These are phyloP conservation scores for Stenchaetothrips biformis DNA, from an alignment of 2,888 invertebrate genomes.

Conservation along the genomic window DNA sequence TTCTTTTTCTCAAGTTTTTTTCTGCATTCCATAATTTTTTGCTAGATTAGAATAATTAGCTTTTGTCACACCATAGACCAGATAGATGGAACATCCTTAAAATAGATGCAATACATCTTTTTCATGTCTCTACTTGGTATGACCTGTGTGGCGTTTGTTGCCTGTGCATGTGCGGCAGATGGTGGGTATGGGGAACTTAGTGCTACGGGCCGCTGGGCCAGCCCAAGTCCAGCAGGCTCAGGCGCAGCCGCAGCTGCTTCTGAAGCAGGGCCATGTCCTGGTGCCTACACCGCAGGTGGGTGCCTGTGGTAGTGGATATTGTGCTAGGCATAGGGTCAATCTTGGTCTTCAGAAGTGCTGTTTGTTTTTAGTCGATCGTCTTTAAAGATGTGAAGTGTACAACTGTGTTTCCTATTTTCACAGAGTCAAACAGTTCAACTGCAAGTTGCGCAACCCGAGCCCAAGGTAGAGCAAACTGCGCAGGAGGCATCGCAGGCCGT, in stretches of 20 bases:
- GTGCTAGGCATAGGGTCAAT: slow-evolving; percentile 40
- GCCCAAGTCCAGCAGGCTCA: slow-evolving; percentile 54
- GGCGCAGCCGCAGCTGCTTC: neutral
- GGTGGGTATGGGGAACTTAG: slow-evolving; percentile 17
- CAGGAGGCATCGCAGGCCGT: neutral
- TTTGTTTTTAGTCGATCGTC: neutral
- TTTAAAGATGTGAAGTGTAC: neutral
- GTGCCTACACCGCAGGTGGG: neutral
- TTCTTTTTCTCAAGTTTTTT: neutral
- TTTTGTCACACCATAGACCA: no score
- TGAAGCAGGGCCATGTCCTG: slow-evolving; percentile 3
- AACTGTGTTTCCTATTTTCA: neutral
- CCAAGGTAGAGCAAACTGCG: neutral
- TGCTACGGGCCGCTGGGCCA: slow-evolving; percentile 4
- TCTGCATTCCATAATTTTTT: neutral
- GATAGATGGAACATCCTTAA: no score
- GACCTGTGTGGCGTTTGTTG: neutral
- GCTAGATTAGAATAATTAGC: neutral
- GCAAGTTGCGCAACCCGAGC: neutral
- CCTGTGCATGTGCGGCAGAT: slow-evolving; percentile 20
- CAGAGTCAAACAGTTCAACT: neutral
- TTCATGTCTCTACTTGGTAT: no score
- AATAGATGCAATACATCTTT: no score
- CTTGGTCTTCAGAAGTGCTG: slow-evolving; percentile 47
- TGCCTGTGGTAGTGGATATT: neutral